Percentiles rank a stretch among this genome's conserved stretches.
These are phyloP conservation scores for Pangasius mekongensis DNA, from an alignment of 2,797 vertebrate species.

Conservation along the genomic window DNA sequence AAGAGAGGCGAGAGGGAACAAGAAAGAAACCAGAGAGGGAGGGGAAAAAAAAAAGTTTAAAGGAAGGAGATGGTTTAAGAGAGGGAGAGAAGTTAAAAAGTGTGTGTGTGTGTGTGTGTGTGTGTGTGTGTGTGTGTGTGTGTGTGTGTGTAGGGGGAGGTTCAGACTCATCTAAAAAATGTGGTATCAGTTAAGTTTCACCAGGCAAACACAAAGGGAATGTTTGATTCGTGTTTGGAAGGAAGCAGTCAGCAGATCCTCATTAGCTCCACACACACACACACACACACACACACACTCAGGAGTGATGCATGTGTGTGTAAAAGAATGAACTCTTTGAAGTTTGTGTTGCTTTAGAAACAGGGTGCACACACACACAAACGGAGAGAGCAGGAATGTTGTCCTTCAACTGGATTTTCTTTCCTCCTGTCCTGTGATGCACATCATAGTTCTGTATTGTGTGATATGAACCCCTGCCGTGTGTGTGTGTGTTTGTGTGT, in stretches of 20 bases:
- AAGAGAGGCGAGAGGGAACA: conserved; percentile 77
- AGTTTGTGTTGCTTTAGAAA: conserved; percentile 4
- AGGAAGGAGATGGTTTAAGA: conserved; percentile 43
- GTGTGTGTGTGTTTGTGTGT: conserved; percentile 5
- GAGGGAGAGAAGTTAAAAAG: conserved; percentile 64
- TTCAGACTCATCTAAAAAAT: conserved; percentile 60
- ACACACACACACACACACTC: background rate
- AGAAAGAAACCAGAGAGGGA: conserved; percentile 61
- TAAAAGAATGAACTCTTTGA: conserved; percentile 25
- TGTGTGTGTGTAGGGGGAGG: conserved; percentile 18
- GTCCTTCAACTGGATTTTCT: conserved; percentile 22
- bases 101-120: conserved; percentile 27
- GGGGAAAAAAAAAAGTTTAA: conserved; percentile 22
- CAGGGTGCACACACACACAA: background rate
- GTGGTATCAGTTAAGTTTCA: conserved; percentile 54
- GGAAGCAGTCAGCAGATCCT: conserved; percentile 39
- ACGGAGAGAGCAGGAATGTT: conserved; percentile 17
- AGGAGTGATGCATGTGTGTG: background rate
- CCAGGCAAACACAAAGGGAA: conserved; percentile 33
- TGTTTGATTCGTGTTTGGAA: conserved; percentile 34
- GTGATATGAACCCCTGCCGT: background rate
- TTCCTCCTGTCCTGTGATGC: background rate
- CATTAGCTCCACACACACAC: conserved; percentile 16
- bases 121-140: conserved; percentile 48
- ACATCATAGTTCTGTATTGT: conserved; percentile 9